Evolutionary conservation across 2,797 vertebrate species (phyloP).

Genomic region (Gadopsis bispinosus): DNA sequence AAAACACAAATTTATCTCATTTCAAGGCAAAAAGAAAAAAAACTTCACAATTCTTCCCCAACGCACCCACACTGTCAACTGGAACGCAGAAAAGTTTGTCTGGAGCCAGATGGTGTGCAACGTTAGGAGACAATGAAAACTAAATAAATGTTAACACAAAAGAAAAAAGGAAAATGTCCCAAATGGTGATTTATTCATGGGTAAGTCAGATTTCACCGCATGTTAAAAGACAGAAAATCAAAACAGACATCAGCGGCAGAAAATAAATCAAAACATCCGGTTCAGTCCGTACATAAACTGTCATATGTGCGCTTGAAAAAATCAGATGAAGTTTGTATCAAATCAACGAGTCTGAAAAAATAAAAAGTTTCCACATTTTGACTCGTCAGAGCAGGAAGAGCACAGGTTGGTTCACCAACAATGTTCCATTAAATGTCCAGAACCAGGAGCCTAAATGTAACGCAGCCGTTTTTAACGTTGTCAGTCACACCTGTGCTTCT

Average conservation of each 20-base stretch:
- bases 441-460: too few species aligned
- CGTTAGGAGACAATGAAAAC: conserved; percentile 32
- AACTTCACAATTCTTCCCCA: conserved; percentile 25
- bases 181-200: conserved; percentile 13
- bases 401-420: too few species aligned
- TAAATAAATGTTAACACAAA: conserved; percentile 1
- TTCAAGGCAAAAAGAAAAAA: conserved; percentile 26
- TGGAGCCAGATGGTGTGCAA: conserved; percentile 59
- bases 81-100: conserved; percentile 45
- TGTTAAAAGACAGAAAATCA: conserved; percentile 8
- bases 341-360: too few species aligned
- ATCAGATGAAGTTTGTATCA: too few species aligned
- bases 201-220: conserved; percentile 15
- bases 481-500: too few species aligned
- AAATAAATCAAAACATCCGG: not conserved
- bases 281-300: not conserved
- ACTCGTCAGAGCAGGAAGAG: too few species aligned
- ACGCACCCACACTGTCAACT: conserved; percentile 48
- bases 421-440: too few species aligned
- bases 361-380: not conserved
- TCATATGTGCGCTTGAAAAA: too few species aligned
- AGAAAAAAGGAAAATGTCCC: not conserved
- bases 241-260: not conserved
- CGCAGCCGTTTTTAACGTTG: too few species aligned
- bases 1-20: conserved; percentile 44